Evolutionary conservation across 2,888 invertebrate genomes (phyloP).

Genomic region (Creontiades dilutus): DNA sequence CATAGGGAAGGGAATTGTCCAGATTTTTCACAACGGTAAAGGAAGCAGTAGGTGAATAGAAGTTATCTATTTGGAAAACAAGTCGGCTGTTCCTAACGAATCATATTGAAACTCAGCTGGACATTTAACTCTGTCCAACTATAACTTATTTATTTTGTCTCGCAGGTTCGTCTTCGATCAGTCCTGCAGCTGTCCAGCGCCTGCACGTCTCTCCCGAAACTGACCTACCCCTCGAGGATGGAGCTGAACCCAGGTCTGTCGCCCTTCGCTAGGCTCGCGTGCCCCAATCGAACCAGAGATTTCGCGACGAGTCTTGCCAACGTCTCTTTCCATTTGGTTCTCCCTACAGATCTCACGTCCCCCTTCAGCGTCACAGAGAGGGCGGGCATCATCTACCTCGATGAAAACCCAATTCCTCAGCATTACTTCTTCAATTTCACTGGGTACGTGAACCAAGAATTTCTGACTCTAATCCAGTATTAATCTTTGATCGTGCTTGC

Average conservation of each 20-base stretch:
- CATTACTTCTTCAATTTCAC: slow-evolving; percentile 52
- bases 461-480: too few species aligned
- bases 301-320: slow-evolving; percentile 13
- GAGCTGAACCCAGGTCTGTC: slow-evolving; percentile 20
- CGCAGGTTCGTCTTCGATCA: slow-evolving; percentile 22
- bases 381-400: slow-evolving; percentile 74
- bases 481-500: too few species aligned
- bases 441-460: neutral
- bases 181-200: neutral
- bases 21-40: too few species aligned
- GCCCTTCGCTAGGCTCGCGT: slow-evolving; percentile 68
- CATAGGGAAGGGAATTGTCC: too few species aligned
- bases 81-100: too few species aligned
- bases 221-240: slow-evolving; percentile 9
- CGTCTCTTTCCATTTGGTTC: slow-evolving; percentile 61
- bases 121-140: too few species aligned
- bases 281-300: slow-evolving; percentile 44
- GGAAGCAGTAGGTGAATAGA: too few species aligned
- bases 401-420: neutral
- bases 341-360: slow-evolving; percentile 67
- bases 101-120: too few species aligned
- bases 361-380: slow-evolving; percentile 73
- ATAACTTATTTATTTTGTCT: too few species aligned
- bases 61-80: too few species aligned
- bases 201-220: neutral